Evolutionary conservation across 2,888 invertebrate genomes (phyloP).

Genomic region (Eupithecia subfuscata): DNA sequence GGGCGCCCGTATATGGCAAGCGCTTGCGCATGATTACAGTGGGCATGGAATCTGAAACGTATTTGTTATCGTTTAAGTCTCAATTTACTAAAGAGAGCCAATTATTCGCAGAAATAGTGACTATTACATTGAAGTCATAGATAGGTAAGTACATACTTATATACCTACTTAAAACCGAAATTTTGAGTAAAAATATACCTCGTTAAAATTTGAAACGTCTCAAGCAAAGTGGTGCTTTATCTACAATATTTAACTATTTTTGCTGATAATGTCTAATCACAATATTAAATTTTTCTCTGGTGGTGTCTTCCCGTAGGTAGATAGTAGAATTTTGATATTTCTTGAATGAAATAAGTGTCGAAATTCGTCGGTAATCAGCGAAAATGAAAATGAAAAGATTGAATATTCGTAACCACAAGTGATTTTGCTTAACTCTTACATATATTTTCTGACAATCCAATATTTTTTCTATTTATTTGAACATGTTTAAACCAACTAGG

Average conservation of each 20-base stretch:
- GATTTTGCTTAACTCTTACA: not conserved
- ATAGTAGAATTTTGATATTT: not conserved
- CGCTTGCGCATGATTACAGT: constrained; percentile 66
- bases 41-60: constrained; percentile 40
- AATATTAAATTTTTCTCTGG: not conserved
- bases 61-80: constrained; percentile 3
- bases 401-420: not conserved
- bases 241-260: not conserved
- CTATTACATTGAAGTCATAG: not conserved
- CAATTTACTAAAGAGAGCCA: not conserved
- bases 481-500: not conserved
- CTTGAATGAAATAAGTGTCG: not conserved
- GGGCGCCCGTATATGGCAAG: constrained; percentile 71
- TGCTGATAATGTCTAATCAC: not conserved
- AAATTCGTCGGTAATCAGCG: not conserved
- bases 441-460: not conserved
- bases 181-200: too few relatives aligned
- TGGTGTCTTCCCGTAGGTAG: not conserved
- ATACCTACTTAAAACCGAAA: too few relatives aligned
- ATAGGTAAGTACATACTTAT: too few relatives aligned
- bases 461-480: not conserved
- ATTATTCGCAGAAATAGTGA: not conserved
- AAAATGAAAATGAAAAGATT: too few relatives aligned
- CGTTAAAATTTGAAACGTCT: too few relatives aligned
- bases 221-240: not conserved